These are phyloP conservation scores for Channa argus DNA, from an alignment of 2,113 vertebrate genomes.

Conservation along the genomic window DNA sequence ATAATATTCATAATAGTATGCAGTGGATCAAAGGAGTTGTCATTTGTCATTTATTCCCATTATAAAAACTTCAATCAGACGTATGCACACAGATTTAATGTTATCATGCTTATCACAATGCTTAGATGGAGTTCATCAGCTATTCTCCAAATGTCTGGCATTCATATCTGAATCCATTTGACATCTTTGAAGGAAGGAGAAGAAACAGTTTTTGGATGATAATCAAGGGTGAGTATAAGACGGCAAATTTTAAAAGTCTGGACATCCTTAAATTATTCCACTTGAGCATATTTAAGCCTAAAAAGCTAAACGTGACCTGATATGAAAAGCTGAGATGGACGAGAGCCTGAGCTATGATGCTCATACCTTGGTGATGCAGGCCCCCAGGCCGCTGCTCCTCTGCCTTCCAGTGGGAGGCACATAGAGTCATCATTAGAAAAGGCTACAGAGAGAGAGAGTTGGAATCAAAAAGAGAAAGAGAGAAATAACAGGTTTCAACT, in stretches of 20 bases:
- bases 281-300: conserved; percentile 76
- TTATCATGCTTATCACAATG: conserved; percentile 11
- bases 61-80: conserved; percentile 12
- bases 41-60: conserved; percentile 27
- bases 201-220: conserved; percentile 43
- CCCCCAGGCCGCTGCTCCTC: conserved; percentile 61
- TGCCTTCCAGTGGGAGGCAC: conserved; percentile 72
- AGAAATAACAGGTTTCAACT: conserved; percentile 72
- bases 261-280: conserved; percentile 77
- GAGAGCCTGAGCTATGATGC: conserved; percentile 51
- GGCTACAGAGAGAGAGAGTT: conserved; percentile 47
- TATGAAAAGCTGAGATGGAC: conserved; percentile 53
- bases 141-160: conserved; percentile 26
- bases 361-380: conserved; percentile 63
- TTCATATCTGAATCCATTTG: conserved; percentile 53
- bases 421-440: conserved; percentile 80
- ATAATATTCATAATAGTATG: background rate
- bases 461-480: conserved; percentile 48
- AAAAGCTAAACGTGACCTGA: conserved; percentile 67
- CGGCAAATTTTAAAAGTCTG: conserved; percentile 50
- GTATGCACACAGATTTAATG: conserved; percentile 15
- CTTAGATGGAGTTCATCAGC: conserved; percentile 36
- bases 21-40: conserved; percentile 25
- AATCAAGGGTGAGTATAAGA: conserved; percentile 52
- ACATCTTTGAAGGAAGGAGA: conserved; percentile 39